Base-by-base conservation (phyloP, 64 coral and sea anemone species). In the Anthopleura sola region DNA sequence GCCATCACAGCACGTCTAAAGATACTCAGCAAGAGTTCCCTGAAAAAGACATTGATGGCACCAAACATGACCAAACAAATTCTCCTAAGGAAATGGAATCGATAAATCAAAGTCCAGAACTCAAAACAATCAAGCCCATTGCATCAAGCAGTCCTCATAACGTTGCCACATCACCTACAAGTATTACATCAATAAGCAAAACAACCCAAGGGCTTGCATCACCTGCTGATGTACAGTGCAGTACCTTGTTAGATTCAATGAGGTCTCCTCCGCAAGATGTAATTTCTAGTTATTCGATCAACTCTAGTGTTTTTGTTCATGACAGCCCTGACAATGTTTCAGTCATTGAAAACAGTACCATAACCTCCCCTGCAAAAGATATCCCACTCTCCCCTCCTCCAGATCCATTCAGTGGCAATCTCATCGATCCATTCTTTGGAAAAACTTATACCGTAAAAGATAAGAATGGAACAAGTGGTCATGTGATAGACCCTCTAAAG, bases 391-490 rank as follows among this genome's bases (percentile, higher is more conserved):
- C 78, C 16, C 82, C 82, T 9, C 49, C 82, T 17, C 48, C 83
- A 83, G 76, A 91, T 37, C 55, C 56, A n/a, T 53, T 76, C 4
- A 86, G 19, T 13, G 58, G 75, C 78, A 24, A 47, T 3, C 83
- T 74, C 9, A 50, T 91, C 20, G 60, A 86, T 82, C 89, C 89
- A 75, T 57, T 60, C 17, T 91, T 91, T 82, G 89, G 89, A 34
- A 85, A 91, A 64, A 91, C 89, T 3, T 91, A 91, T 60, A 91
- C 89, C 31, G 29, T 91, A 55, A 86, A 85, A 81, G 75, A 60
- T 19, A 81, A 86, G 29, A 78, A 90, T 71, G 66, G 66, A 23
- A 40, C 76, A 40, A 79, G 37, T 79, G 19, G 24, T 37, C n/a
- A 79, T 44, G 20, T 26, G 12, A 38, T 48, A 46, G 44, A 79